These are phyloP conservation scores for Myotis davidii DNA, from an alignment of 2,113 vertebrate genomes.

Conservation along the genomic window DNA sequence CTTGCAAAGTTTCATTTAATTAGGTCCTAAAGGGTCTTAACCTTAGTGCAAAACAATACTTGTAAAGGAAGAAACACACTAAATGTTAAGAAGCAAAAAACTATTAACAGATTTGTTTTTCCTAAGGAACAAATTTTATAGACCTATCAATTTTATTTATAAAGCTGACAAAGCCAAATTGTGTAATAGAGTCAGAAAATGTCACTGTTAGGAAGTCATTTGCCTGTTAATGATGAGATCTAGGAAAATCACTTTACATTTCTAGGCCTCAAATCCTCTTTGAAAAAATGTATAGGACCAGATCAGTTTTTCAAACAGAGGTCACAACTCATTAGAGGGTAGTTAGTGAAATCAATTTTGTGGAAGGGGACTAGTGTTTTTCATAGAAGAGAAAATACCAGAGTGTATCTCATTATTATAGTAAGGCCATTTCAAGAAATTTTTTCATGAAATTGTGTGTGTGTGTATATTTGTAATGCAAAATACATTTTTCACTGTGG, in stretches of 20 bases:
- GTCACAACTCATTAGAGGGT: neutral
- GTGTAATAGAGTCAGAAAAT: neutral
- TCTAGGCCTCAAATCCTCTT: neutral
- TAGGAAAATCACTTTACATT: neutral
- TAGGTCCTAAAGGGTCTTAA: neutral
- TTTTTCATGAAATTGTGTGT: neutral
- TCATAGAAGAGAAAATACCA: conserved; percentile 30
- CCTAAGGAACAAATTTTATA: conserved; percentile 54
- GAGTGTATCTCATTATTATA: neutral
- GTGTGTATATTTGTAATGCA: neutral
- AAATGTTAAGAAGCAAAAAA: conserved; percentile 46
- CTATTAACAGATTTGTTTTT: neutral
- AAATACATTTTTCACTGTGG: conserved; percentile 32
- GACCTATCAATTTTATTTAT: conserved; percentile 43
- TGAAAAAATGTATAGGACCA: conserved; percentile 20
- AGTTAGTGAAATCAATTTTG: conserved; percentile 22
- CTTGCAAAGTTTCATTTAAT: conserved; percentile 5
- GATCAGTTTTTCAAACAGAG: neutral
- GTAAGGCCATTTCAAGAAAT: neutral
- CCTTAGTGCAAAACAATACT: conserved; percentile 44
- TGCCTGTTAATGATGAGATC: neutral
- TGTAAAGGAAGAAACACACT: conserved; percentile 42
- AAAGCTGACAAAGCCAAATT: conserved; percentile 9
- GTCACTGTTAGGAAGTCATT: neutral
- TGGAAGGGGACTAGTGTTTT: conserved; percentile 7